Conservation (phyloP, 2,888 invertebrate genomes). For the Spodoptera exigua region DNA sequence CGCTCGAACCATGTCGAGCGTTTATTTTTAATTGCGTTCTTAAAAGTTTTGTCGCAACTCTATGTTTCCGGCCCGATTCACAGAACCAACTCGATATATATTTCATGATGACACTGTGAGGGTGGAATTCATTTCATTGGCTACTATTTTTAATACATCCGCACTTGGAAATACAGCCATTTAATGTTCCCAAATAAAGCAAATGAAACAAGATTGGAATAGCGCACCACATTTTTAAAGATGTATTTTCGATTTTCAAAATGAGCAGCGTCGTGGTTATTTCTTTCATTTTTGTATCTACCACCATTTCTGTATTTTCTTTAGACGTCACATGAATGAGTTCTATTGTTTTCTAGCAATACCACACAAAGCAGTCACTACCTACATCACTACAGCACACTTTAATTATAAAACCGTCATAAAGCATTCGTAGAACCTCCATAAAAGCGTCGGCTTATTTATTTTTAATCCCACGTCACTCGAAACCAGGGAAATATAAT, state of each 20-base stretch:
- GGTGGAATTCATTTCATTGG: neutral
- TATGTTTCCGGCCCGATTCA: slow-evolving; percentile 39
- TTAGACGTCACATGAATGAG: neutral
- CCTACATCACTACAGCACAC: neutral
- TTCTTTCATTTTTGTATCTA: neutral
- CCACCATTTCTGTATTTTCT: no score
- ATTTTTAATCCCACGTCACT: slow-evolving; percentile 32
- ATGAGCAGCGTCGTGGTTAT: no score
- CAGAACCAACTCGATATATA: slow-evolving; percentile 36
- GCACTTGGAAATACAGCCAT: no score
- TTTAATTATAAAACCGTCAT: slow-evolving; percentile 18
- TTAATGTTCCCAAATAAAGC: no score
- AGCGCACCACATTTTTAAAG: no score
- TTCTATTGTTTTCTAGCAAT: slow-evolving; percentile 1
- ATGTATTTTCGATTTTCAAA: no score
- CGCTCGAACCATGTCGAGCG: slow-evolving; percentile 58
- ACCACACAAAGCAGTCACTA: neutral
- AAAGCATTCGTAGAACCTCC: slow-evolving; percentile 6
- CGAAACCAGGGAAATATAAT: slow-evolving; percentile 35
- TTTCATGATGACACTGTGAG: slow-evolving; percentile 11
- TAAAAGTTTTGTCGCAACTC: slow-evolving; percentile 72
- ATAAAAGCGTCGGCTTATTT: slow-evolving; percentile 11
- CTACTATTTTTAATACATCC: neutral
- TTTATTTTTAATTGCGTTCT: slow-evolving; percentile 74
- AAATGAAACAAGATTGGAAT: no score